Evolutionary conservation across 1,140 invertebrate species (phyloP), one percentile per base, ranked within the genome.

Genomic region (Contarinia nasturtii): DNA sequence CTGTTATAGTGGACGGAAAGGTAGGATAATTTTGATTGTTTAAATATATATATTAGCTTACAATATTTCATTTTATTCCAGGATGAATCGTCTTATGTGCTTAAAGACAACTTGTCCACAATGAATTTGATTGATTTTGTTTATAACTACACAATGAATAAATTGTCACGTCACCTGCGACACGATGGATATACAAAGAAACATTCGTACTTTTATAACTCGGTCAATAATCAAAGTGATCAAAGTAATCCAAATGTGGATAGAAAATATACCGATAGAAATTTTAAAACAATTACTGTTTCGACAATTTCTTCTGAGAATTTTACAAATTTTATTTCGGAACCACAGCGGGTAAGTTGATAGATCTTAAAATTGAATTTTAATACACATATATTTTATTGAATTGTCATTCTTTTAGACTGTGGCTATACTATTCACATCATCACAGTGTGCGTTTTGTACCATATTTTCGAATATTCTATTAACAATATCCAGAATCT

Each of bases 391-490:
- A 17, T 38, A 12, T 34, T 34, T 34, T 34, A 14, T 34, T 34
- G 14, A 34, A 34, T 34, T 34, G 14, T 8, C 12, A 38, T 38
- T 12, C 56, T 68, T 68, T 48, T 57, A 86, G 80, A 73, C 80
- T 56, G 74, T 82, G 11, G 56, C 86, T 22, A 68, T 87, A 15
- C 65, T 81, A 51, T 80, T 79, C 55, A 72, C 80, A 56, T 72
- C 77, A 14, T 70, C 73, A 21, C 79, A 78, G 58, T 84, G 81
- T 64, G 76, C 72, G 20, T 78, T 84, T 60, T 88, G 84, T 59
- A 73, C 71, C 18, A 73, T 75, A 4, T 65, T 79, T 46, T 69
- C 74, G 18, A 74, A 78, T 51, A 71, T 75, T 47, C 77, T 75
- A 51, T 66, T 82, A 40, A 70, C 71, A 33, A 66, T 79, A 15